These are phyloP conservation scores for Conchocele bisecta DNA, from an alignment of 2,888 invertebrate genomes.

Conservation along the genomic window DNA sequence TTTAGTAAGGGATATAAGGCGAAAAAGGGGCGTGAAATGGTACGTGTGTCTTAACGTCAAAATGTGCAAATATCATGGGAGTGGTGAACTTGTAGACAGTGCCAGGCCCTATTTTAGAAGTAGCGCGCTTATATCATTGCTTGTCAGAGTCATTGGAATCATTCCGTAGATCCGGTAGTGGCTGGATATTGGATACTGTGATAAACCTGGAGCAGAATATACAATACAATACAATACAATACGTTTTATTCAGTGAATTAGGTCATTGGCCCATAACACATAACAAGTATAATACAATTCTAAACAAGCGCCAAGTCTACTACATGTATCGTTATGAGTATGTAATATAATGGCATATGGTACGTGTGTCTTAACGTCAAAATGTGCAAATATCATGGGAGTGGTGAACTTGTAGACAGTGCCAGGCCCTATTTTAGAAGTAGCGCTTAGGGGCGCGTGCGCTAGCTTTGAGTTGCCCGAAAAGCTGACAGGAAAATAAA, in stretches of 20 bases:
- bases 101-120: background rate
- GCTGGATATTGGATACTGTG: background rate
- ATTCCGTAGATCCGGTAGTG: background rate
- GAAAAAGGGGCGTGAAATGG: background rate
- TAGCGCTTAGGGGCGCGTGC: background rate
- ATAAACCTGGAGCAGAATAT: background rate
- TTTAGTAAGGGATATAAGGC: too few species aligned
- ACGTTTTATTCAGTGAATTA: too few species aligned
- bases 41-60: background rate
- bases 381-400: background rate
- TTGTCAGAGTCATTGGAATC: background rate
- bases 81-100: background rate
- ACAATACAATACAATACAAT: too few species aligned
- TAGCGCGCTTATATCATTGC: background rate
- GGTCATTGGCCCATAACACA: too few species aligned
- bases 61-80: background rate
- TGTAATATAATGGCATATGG: too few species aligned
- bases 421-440: background rate
- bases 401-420: background rate
- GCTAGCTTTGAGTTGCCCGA: background rate
- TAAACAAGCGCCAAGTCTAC: too few species aligned
- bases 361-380: background rate
- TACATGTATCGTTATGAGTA: too few species aligned
- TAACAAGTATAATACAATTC: too few species aligned
- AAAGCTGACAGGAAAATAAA: too few species aligned